A percentile compares a stretch with the other conserved stretches of the same genome.
phyloP scores from a whole-genome alignment of 2,797 vertebrate species.

The Sebastes kiyomatsui region DNA sequence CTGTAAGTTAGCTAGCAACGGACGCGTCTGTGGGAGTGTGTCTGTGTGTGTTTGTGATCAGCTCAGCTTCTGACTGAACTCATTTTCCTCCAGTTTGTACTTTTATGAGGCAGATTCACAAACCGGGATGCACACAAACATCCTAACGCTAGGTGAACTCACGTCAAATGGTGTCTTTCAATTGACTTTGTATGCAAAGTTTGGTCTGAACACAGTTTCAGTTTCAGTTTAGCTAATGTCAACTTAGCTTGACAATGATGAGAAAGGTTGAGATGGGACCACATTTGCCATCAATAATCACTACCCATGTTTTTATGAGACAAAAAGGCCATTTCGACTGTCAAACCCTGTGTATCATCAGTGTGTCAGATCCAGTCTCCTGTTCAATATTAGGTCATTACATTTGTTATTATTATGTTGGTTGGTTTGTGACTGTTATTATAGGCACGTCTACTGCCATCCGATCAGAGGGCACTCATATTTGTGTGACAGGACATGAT shows the following conservation, averaged over 20 bases:
- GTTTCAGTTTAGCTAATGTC: neutral
- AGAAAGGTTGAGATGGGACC: neutral
- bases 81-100: neutral
- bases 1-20: neutral
- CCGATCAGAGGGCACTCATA: conserved; percentile 76
- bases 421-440: conserved; percentile 79
- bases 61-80: neutral
- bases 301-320: neutral
- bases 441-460: conserved; percentile 75
- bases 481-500: conserved; percentile 74
- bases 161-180: neutral
- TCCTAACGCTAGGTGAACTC: neutral
- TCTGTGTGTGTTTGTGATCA: neutral
- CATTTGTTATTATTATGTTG: conserved; percentile 63
- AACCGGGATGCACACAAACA: neutral
- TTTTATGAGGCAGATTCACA: neutral
- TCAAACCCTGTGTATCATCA: conserved; percentile 9
- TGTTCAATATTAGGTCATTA: conserved; percentile 84
- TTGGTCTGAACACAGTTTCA: conserved; percentile 18
- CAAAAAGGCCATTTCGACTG: neutral
- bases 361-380: conserved; percentile 64
- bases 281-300: neutral
- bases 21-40: rapidly evolving
- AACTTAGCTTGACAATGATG: neutral
- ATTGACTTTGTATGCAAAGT: neutral